Percentiles rank a stretch among this genome's conserved stretches.
Conservation (phyloP, 1,140 invertebrate species). For the Triops longicaudatus region DNA sequence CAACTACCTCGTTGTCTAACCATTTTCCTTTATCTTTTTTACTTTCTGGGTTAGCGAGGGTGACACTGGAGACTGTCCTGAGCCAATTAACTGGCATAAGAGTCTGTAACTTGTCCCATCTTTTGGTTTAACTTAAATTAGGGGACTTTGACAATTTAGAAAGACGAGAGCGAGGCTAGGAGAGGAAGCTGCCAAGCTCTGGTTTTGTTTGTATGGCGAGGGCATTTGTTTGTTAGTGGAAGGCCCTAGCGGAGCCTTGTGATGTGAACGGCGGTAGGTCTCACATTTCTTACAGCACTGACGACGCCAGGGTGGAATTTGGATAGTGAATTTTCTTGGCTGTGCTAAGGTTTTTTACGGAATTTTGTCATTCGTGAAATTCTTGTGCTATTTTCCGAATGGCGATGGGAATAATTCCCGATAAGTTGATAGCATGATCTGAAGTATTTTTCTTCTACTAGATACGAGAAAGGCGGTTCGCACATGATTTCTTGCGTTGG, state of each 20-base stretch:
- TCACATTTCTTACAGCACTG: conserved; percentile 13
- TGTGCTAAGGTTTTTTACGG: background rate
- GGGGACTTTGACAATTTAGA: background rate
- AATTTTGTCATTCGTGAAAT: too few relatives aligned
- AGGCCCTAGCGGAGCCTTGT: conserved; percentile 9
- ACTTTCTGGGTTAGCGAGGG: background rate
- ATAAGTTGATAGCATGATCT: too few relatives aligned
- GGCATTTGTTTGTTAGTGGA: conserved; percentile 13
- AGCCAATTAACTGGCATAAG: background rate
- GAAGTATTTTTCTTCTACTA: too few relatives aligned
- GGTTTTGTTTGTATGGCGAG: conserved; percentile 3
- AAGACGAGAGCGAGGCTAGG: background rate
- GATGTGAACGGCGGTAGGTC: conserved; percentile 10
- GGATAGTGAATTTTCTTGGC: background rate
- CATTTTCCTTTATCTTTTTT: background rate
- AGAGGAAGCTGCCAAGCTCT: background rate
- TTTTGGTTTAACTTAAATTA: background rate
- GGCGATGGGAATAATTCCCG: too few relatives aligned
- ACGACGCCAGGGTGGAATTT: background rate
- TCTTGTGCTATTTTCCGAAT: too few relatives aligned
- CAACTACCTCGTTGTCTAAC: background rate
- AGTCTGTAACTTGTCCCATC: conserved; percentile 6
- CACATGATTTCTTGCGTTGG: too few relatives aligned
- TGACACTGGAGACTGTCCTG: background rate
- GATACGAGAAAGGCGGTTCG: too few relatives aligned